A percentile compares a stretch with the other conserved stretches of the same genome.
phyloP scores from a whole-genome alignment of 2,888 invertebrate species.

The Spodoptera picta region DNA sequence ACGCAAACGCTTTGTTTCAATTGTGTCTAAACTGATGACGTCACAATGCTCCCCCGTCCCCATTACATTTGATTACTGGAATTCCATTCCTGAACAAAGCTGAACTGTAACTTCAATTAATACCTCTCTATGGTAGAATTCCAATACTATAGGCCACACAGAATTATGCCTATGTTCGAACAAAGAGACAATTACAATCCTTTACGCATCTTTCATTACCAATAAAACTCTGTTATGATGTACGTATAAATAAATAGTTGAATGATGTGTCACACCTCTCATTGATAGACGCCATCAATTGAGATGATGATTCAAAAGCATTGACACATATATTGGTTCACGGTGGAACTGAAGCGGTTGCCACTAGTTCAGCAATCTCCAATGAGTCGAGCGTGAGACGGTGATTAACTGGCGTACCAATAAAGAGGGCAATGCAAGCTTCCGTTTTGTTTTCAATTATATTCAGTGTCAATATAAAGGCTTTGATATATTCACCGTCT shows the following conservation, averaged over 20 bases:
- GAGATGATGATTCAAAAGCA: slow-evolving; percentile 77
- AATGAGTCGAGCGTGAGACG: slow-evolving; percentile 11
- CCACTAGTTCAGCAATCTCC: slow-evolving; percentile 47
- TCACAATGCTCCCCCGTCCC: no score
- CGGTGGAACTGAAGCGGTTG: slow-evolving; percentile 62
- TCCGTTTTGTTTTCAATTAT: slow-evolving; percentile 32
- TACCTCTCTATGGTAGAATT: background rate
- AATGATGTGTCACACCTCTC: slow-evolving; percentile 60
- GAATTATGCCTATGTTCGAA: slow-evolving; percentile 7
- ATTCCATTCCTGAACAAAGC: background rate
- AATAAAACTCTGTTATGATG: slow-evolving; percentile 21
- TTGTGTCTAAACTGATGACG: no score
- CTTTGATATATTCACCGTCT: slow-evolving; percentile 18
- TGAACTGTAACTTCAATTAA: background rate
- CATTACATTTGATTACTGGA: background rate
- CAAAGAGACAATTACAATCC: slow-evolving; percentile 31
- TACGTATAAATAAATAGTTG: slow-evolving; percentile 40
- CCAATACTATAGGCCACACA: no score
- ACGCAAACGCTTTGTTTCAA: no score
- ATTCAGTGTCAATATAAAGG: slow-evolving; percentile 23
- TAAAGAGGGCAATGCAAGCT: slow-evolving; percentile 28
- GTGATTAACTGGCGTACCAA: slow-evolving; percentile 17
- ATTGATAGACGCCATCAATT: slow-evolving; percentile 69
- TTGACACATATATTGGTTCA: slow-evolving; percentile 57
- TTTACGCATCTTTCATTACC: slow-evolving; percentile 29